Evolutionary conservation across 2,888 invertebrate genomes (phyloP).

Genomic region (Aspidiotus rigidus): DNA sequence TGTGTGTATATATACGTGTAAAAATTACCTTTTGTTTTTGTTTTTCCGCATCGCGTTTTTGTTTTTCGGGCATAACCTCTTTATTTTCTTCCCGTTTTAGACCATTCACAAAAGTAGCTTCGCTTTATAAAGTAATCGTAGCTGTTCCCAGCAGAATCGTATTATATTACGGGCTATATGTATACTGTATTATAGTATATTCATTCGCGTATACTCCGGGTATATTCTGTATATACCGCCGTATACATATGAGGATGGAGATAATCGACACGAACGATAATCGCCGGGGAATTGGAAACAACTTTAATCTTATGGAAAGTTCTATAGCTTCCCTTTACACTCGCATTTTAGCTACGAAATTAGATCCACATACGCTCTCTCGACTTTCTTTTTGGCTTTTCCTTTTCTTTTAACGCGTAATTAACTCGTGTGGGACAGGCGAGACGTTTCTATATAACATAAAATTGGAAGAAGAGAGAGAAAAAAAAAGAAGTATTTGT

Average conservation of each 20-base stretch:
- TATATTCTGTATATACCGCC: not conserved
- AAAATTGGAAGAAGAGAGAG: not conserved
- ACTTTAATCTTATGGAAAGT: conserved; percentile 31
- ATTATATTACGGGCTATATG: not conserved
- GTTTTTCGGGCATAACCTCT: conserved; percentile 5
- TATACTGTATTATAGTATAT: conserved; percentile 9
- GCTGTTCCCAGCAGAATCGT: too few relatives aligned
- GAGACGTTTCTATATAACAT: not conserved
- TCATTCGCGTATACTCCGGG: not conserved
- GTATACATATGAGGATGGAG: not conserved
- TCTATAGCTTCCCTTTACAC: conserved; percentile 20
- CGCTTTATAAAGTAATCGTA: too few relatives aligned
- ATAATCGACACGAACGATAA: conserved; percentile 13
- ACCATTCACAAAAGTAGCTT: too few relatives aligned
- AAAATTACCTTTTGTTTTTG: conserved; percentile 29
- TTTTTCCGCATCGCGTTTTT: conserved; percentile 6
- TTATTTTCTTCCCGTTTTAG: too few relatives aligned
- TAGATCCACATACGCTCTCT: not conserved
- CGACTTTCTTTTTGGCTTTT: not conserved
- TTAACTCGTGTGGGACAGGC: not conserved
- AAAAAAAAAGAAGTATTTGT: not conserved
- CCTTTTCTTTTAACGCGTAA: not conserved
- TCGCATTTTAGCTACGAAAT: not conserved
- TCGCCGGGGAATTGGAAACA: conserved; percentile 31
- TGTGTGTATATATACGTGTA: not conserved